Percentiles rank a stretch among this genome's conserved stretches.
Conservation (phyloP, 1,140 invertebrate species). For the Oreohelix idahoensis region DNA sequence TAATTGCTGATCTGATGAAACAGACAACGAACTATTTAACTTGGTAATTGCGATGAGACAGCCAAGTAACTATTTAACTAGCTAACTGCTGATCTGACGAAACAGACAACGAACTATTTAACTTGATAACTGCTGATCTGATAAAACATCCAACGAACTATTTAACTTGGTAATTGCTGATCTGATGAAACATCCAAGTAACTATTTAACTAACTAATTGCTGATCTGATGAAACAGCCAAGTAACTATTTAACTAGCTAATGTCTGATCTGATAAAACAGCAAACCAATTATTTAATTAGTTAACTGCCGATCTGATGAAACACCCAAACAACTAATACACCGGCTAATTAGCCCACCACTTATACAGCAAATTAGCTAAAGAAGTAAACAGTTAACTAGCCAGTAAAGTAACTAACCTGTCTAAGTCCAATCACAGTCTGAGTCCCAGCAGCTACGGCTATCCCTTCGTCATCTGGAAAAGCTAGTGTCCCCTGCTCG, state of each 20-base stretch:
- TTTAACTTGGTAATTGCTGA: neutral
- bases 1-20: no score
- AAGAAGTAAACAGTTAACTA: neutral
- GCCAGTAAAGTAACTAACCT: constrained; percentile 37
- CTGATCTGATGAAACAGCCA: neutral
- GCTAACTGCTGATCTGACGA: no score
- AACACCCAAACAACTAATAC: neutral
- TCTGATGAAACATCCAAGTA: neutral
- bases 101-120: no score
- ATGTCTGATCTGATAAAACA: neutral
- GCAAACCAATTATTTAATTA: neutral
- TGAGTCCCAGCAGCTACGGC: constrained; percentile 62
- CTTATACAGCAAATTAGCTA: neutral
- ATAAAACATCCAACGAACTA: neutral
- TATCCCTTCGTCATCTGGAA: constrained; percentile 68
- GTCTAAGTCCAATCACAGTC: constrained; percentile 63
- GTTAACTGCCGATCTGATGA: neutral
- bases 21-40: no score
- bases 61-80: neutral
- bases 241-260: neutral
- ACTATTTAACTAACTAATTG: no score
- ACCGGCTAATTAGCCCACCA: neutral
- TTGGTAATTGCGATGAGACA: no score
- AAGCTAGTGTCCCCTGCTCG: constrained; percentile 53
- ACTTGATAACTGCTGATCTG: no score